Evolutionary conservation across 1,140 invertebrate genomes (phyloP).

Genomic region (Adelges cooleyi): DNA sequence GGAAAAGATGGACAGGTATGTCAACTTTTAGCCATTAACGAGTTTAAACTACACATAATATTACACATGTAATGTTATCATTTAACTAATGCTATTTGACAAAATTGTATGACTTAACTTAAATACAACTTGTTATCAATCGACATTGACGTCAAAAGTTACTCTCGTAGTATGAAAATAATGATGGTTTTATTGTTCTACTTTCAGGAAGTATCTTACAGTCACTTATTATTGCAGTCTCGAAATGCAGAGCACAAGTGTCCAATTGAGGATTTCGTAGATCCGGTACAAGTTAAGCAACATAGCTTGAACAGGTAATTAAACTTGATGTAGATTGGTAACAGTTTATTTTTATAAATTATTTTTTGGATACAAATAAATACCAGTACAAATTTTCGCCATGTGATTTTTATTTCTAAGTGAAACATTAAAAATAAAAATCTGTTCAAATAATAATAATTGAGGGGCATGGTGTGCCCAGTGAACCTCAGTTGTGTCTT

Average conservation of each 20-base stretch:
- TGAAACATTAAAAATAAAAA: too few relatives aligned
- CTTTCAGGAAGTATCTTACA: conserved; percentile 69
- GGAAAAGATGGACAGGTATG: conserved; percentile 70
- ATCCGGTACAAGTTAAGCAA: neutral
- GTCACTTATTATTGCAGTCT: conserved; percentile 66
- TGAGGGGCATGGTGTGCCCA: too few relatives aligned
- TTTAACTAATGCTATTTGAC: neutral
- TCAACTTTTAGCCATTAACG: neutral
- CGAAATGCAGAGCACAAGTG: conserved; percentile 6
- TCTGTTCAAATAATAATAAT: too few relatives aligned
- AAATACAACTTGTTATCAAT: neutral
- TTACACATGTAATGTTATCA: neutral
- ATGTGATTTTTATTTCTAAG: too few relatives aligned
- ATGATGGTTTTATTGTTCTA: too few relatives aligned
- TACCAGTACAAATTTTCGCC: too few relatives aligned
- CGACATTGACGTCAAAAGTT: too few relatives aligned
- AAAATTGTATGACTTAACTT: neutral
- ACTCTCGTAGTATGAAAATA: too few relatives aligned
- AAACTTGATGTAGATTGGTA: too few relatives aligned
- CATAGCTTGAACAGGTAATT: conserved; percentile 8
- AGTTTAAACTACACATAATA: neutral
- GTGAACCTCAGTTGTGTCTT: too few relatives aligned
- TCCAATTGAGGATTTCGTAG: conserved; percentile 15
- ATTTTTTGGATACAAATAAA: too few relatives aligned
- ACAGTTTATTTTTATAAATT: too few relatives aligned